phyloP scores from a whole-genome alignment of 2,113 vertebrate genomes.

The Tauraco erythrolophus region DNA sequence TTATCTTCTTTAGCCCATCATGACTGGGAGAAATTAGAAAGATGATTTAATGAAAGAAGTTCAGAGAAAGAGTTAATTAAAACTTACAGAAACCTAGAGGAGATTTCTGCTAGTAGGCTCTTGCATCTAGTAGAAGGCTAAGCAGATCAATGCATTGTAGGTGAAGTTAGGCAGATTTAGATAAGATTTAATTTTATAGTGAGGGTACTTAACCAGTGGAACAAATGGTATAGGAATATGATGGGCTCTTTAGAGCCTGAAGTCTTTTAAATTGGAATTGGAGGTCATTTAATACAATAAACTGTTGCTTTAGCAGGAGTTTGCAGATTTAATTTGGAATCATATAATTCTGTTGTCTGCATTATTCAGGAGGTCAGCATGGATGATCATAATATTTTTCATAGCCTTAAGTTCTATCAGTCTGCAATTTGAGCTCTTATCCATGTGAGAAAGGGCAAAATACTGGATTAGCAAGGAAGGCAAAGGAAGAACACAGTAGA shows the following conservation, averaged over 20 bases:
- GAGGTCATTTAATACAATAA: conserved; percentile 3
- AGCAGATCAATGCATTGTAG: not conserved
- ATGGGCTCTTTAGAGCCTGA: not conserved
- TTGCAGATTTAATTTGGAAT: conserved; percentile 7
- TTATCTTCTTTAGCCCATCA: not conserved
- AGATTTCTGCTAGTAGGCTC: not conserved
- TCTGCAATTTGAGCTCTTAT: not conserved
- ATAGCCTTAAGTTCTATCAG: not conserved
- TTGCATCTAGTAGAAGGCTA: not conserved
- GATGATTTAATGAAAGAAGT: not conserved
- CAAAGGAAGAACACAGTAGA: not conserved
- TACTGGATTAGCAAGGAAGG: not conserved
- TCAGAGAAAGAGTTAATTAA: not conserved
- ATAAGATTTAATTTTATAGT: not conserved
- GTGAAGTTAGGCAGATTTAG: not conserved
- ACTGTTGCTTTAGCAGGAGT: not conserved
- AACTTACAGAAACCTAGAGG: not conserved
- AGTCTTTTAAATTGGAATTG: not conserved
- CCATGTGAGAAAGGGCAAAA: not conserved
- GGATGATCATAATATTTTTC: not conserved
- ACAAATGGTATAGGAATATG: not conserved
- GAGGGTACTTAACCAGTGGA: not conserved
- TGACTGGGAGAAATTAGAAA: not conserved
- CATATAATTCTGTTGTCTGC: not conserved
- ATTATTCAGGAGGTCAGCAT: not conserved